A percentile compares a stretch with the other conserved stretches of the same genome.
Evolutionary conservation across 2,113 vertebrate species (phyloP).

Genomic region (Brevimyrus niger): DNA sequence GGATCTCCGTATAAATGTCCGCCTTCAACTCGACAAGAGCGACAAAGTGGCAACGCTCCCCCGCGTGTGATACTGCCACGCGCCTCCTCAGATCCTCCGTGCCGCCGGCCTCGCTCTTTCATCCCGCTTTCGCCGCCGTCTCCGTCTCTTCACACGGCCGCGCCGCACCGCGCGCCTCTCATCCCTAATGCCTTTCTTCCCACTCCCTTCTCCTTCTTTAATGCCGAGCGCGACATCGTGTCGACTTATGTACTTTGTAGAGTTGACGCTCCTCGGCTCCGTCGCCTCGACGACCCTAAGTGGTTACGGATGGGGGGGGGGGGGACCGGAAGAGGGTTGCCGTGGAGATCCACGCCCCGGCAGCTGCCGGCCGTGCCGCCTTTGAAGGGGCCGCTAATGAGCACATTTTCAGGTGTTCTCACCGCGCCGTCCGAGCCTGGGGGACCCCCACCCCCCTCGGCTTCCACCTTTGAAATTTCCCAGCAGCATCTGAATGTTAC

Average conservation of each 20-base stretch:
- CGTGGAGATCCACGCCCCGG: constrained; percentile 34
- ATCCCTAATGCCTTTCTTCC: constrained; percentile 56
- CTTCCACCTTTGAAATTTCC: neutral
- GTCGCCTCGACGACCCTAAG: constrained; percentile 64
- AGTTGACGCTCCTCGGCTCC: constrained; percentile 54
- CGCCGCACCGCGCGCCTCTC: constrained; percentile 57
- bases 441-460: neutral
- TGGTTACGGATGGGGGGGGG: constrained; percentile 44
- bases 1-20: neutral
- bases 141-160: constrained; percentile 62
- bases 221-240: constrained; percentile 16
- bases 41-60: constrained; percentile 36
- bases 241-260: constrained; percentile 68
- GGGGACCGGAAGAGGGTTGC: constrained; percentile 11
- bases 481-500: neutral
- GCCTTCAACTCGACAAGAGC: constrained; percentile 35
- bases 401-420: neutral
- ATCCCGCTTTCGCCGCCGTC: constrained; percentile 54
- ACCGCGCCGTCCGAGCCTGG: neutral
- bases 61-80: constrained; percentile 41
- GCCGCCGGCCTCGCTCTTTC: constrained; percentile 40
- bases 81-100: constrained; percentile 58
- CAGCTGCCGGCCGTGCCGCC: neutral
- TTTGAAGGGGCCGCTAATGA: neutral
- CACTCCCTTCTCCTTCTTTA: constrained; percentile 24